phyloP scores from a whole-genome alignment of 2,888 invertebrate species.

The Orchesellides sinensis region DNA sequence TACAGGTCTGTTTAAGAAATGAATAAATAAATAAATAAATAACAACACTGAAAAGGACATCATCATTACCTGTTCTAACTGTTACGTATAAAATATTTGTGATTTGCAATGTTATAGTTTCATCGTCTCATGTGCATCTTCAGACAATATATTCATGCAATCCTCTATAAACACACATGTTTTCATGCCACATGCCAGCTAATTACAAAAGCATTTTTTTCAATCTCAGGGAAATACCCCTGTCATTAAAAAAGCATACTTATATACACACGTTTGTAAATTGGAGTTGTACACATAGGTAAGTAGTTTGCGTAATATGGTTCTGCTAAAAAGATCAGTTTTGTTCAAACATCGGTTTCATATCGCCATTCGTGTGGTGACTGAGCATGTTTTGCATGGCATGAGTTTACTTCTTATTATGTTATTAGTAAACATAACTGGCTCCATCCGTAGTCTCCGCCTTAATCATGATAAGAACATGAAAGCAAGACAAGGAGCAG shows the following conservation, averaged over 20 bases:
- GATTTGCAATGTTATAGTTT: background rate
- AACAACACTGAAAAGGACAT: slow-evolving; percentile 17
- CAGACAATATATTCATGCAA: no score
- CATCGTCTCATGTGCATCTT: no score
- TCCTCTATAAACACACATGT: background rate
- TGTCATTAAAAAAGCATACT: background rate
- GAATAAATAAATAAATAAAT: no score
- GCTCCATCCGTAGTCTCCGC: slow-evolving; percentile 36
- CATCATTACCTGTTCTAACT: background rate
- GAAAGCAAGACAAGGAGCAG: slow-evolving; percentile 19
- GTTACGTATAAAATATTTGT: background rate
- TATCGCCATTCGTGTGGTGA: no score
- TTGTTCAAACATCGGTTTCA: no score
- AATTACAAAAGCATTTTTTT: slow-evolving; percentile 32
- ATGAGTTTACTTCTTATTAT: slow-evolving; percentile 7
- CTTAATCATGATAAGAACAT: background rate
- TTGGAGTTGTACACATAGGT: background rate
- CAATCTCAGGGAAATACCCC: background rate
- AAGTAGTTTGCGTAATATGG: background rate
- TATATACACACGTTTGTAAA: background rate
- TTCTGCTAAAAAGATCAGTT: background rate
- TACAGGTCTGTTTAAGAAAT: no score
- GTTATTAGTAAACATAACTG: slow-evolving; percentile 38
- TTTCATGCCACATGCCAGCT: background rate
- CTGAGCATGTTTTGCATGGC: background rate